Evolutionary conservation across 1,140 invertebrate genomes (phyloP).

Genomic region (Brachionus calyciflorus): DNA sequence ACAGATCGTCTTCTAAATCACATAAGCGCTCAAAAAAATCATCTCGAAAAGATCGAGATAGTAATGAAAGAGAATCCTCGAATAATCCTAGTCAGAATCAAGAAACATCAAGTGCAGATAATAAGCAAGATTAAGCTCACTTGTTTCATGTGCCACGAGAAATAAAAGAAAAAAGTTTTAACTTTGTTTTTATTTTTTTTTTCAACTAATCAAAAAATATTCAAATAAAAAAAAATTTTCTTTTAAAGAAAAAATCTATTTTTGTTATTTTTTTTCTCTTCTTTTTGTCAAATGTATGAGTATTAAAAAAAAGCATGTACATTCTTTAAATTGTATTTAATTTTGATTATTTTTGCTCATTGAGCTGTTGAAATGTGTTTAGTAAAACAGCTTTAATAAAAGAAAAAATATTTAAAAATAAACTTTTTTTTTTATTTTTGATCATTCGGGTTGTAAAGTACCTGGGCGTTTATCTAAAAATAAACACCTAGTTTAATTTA

Average conservation of each 20-base stretch:
- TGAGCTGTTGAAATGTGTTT: no score
- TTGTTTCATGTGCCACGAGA: no score
- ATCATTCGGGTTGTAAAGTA: background rate
- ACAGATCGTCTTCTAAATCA: conserved; percentile 22
- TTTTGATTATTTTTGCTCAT: background rate
- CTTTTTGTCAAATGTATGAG: conserved; percentile 10
- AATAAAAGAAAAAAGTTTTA: no score
- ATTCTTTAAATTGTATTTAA: conserved; percentile 34
- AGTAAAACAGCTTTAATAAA: no score
- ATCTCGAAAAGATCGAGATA: conserved; percentile 42
- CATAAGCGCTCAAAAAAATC: conserved; percentile 37
- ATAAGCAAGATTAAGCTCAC: conserved; percentile 39
- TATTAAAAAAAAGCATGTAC: conserved; percentile 43
- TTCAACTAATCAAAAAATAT: background rate
- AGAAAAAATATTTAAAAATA: background rate
- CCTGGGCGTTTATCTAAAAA: background rate
- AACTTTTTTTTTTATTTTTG: background rate
- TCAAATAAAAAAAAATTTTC: conserved; percentile 11
- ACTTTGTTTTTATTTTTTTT: background rate
- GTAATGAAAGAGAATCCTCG: conserved; percentile 40
- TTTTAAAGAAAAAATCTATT: conserved; percentile 31
- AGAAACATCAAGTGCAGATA: background rate
- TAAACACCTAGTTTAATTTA: background rate
- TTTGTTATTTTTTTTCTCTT: conserved; percentile 27
- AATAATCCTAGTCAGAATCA: conserved; percentile 23